phyloP scores from a whole-genome alignment of 2,888 invertebrate genomes.

The Galeopsomyia nigrocyanea region DNA sequence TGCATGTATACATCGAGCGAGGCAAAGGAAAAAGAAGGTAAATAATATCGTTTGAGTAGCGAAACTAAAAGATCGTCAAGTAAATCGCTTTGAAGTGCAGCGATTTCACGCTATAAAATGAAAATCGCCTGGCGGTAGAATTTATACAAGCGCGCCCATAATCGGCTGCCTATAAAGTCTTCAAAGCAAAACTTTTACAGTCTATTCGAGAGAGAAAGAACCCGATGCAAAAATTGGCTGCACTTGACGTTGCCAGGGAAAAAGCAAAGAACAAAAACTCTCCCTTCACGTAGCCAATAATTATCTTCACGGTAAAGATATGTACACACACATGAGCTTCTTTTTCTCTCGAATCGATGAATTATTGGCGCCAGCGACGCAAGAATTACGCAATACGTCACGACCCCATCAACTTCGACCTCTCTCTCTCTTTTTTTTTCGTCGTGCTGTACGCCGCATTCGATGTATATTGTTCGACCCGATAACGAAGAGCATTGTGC shows the following conservation, averaged over 20 bases:
- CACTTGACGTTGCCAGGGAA: not conserved
- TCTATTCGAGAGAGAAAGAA: not conserved
- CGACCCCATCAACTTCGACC: slow-evolving; percentile 47
- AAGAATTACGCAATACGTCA: slow-evolving; percentile 44
- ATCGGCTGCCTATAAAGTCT: slow-evolving; percentile 36
- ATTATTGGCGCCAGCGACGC: slow-evolving; percentile 37
- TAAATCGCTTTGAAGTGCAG: slow-evolving; percentile 23
- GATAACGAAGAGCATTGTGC: slow-evolving; percentile 24
- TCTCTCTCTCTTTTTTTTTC: slow-evolving; percentile 7
- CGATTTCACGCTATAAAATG: slow-evolving; percentile 2
- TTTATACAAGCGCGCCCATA: slow-evolving; percentile 15
- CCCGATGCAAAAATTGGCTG: not conserved
- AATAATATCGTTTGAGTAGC: not conserved
- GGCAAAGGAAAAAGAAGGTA: not conserved
- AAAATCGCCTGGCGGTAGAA: slow-evolving; percentile 16
- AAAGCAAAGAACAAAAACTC: slow-evolving; percentile 9
- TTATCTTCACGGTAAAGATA: slow-evolving; percentile 26
- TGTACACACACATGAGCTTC: no score
- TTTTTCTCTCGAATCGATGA: slow-evolving; percentile 37
- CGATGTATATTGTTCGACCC: not conserved
- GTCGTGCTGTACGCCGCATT: slow-evolving; percentile 5
- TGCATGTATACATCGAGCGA: no score
- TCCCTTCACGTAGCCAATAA: slow-evolving; percentile 24
- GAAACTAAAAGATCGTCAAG: not conserved
- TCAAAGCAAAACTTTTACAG: slow-evolving; percentile 30